phyloP scores from a whole-genome alignment of 37 sponge, comb jelly and placozoan genomes.

The Amphimedon queenslandica region DNA sequence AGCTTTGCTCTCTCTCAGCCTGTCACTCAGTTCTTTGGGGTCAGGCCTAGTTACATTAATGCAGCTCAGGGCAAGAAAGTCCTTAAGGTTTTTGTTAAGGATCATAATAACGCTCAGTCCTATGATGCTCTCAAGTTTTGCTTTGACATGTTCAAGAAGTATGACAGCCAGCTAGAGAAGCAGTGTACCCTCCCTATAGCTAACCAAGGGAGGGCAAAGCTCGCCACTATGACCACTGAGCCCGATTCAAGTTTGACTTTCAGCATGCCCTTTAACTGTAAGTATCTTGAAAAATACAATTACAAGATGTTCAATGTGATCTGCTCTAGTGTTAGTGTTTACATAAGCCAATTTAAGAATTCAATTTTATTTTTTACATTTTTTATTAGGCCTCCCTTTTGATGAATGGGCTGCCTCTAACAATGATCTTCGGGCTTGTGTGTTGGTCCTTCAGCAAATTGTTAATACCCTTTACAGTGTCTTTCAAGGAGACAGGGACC shows the following conservation, averaged over 20 bases:
- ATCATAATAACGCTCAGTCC: too few species aligned
- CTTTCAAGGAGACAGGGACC: slow-evolving; percentile 5
- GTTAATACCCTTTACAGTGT: slow-evolving; percentile 34
- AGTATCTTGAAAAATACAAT: background rate
- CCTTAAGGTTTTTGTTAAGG: too few species aligned
- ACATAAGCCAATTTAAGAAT: too few species aligned
- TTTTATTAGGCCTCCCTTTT: slow-evolving; percentile 27
- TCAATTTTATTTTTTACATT: background rate
- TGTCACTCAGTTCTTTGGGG: too few species aligned
- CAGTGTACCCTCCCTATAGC: slow-evolving; percentile 25
- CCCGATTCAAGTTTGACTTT: slow-evolving; percentile 9
- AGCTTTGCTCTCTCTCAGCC: too few species aligned
- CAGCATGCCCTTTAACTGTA: slow-evolving; percentile 15
- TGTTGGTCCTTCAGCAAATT: slow-evolving; percentile 43
- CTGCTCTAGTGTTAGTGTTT: too few species aligned
- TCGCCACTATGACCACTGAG: slow-evolving; percentile 5
- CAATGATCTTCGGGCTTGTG: slow-evolving; percentile 21
- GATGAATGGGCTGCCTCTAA: slow-evolving; percentile 14
- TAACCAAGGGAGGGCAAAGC: slow-evolving; percentile 13
- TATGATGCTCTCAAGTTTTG: background rate
- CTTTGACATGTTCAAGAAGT: background rate
- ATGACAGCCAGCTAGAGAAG: background rate
- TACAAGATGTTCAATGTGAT: background rate
- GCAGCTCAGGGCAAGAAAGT: too few species aligned
- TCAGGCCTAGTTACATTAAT: too few species aligned